Percentiles rank a stretch among this genome's conserved stretches.
These are phyloP conservation scores for Aplocera efformata DNA, from an alignment of 2,888 invertebrate genomes.

Conservation along the genomic window DNA sequence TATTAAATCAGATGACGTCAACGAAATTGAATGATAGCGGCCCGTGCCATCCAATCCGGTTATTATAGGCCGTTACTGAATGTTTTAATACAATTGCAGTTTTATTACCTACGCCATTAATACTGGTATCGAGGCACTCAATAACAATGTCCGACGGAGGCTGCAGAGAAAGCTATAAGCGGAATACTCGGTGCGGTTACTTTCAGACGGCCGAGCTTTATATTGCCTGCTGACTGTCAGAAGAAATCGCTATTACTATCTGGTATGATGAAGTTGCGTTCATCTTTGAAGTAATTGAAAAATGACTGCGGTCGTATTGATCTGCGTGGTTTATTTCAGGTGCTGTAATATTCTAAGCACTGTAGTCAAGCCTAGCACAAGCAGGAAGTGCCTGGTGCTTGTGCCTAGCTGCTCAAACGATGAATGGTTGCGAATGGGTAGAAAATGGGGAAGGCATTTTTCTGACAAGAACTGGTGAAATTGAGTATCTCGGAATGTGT, in stretches of 20 bases:
- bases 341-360: too few species aligned
- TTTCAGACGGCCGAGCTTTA: constrained; percentile 56
- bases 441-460: too few species aligned
- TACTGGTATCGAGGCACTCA: constrained; percentile 26
- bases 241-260: constrained; percentile 42
- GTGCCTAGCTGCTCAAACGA: too few species aligned
- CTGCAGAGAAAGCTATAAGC: constrained; percentile 53
- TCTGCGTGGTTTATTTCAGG: not conserved
- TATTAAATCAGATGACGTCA: constrained; percentile 1
- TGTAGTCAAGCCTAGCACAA: too few species aligned
- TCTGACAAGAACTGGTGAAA: too few species aligned
- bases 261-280: constrained; percentile 19
- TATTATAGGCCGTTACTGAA: constrained; percentile 30
- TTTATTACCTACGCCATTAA: constrained; percentile 26
- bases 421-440: not conserved
- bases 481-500: too few species aligned
- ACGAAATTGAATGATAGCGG: not conserved
- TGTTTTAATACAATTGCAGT: constrained; percentile 33
- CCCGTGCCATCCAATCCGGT: constrained; percentile 3
- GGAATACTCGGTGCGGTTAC: constrained; percentile 48
- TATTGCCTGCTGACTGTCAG: constrained; percentile 33
- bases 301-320: constrained; percentile 10
- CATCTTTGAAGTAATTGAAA: constrained; percentile 5
- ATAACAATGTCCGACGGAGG: constrained; percentile 28
- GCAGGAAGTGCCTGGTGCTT: too few species aligned